Base-by-base conservation (phyloP, 2,113 vertebrate genomes). In the Galemys pyrenaicus region DNA sequence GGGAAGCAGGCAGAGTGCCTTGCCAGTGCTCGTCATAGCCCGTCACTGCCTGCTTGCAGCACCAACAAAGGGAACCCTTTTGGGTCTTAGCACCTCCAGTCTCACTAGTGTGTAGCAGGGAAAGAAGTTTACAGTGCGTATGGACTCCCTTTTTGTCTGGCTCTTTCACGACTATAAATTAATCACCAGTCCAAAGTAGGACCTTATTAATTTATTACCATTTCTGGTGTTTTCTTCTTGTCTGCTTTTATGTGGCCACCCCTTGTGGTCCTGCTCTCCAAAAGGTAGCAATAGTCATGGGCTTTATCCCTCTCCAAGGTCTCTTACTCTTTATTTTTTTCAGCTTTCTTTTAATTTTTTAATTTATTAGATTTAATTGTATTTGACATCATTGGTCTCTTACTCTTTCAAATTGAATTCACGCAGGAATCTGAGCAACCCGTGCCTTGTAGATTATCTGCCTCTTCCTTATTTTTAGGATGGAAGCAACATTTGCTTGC, bases 171-270 rank as follows among this genome's bases (percentile, higher is more conserved):
- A 22, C 44, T 77, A 80, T 62, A 92, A 87, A 92, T 71, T 60
- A 68, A 87, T 71, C 17, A 81, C 2, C 46, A 73, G 2, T 17
- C 32, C 62, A 75, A 16, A 78, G 15, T 11, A 65, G 20, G 65
- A 28, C 17, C 88, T 75, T 81, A 91, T 81, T 16, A 87, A 87
- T 70, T 41, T 20, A 41, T 65, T 84, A 80, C 51, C 32, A 35
- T 87, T 84, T 78, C 35, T 41, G 6, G 37, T 74, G 51, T 54
- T 90, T 83, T 88, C 28, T 78, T 79, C 88, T 91, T 58, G 26
- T 32, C 8, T 46, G 37, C 24, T 32, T 85, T 78, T 39, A 35
- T 9, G 91, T 58, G 32, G 22, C 4, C 16, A 49, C 11, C 0
- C 41, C 1, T 68, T 89, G 11, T 32, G 80, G 6, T 46, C 3